A percentile compares a stretch with the other conserved stretches of the same genome.
Evolutionary conservation across 37 sponge, comb jelly and placozoan species (phyloP).

Genomic region (Ianthella basta): DNA sequence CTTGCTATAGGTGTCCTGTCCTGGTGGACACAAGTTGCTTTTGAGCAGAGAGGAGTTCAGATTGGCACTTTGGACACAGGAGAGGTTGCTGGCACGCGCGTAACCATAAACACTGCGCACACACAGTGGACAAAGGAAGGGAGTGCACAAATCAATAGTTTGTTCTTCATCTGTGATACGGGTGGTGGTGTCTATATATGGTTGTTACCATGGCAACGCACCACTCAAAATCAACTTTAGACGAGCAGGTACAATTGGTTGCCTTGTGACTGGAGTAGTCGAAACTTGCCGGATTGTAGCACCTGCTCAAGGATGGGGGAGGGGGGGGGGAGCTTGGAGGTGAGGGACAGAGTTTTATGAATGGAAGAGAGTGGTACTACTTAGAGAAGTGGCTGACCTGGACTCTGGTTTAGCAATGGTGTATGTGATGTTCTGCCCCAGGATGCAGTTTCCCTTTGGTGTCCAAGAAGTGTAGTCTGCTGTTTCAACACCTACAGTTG

Average conservation of each 20-base stretch:
- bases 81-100: background rate
- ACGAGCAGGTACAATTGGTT: background rate
- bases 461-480: background rate
- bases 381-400: conserved; percentile 17
- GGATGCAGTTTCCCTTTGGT: conserved; percentile 38
- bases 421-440: conserved; percentile 49
- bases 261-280: too few species aligned
- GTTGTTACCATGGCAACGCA: background rate
- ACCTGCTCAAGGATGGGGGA: background rate
- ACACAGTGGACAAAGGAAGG: too few species aligned
- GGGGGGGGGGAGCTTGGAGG: background rate
- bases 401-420: conserved; percentile 41
- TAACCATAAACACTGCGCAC: background rate
- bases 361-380: background rate
- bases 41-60: too few species aligned
- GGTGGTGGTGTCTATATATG: too few species aligned
- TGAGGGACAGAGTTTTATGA: conserved; percentile 12
- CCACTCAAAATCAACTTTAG: background rate
- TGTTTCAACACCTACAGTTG: background rate
- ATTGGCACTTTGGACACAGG: background rate
- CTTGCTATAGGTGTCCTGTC: too few species aligned
- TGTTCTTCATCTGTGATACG: too few species aligned
- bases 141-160: too few species aligned
- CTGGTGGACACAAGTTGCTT: too few species aligned
- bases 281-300: background rate